Evolutionary conservation across 2,797 vertebrate genomes (phyloP), one percentile per base, ranked within the genome.

Genomic region (Sebastes taczanowskii): DNA sequence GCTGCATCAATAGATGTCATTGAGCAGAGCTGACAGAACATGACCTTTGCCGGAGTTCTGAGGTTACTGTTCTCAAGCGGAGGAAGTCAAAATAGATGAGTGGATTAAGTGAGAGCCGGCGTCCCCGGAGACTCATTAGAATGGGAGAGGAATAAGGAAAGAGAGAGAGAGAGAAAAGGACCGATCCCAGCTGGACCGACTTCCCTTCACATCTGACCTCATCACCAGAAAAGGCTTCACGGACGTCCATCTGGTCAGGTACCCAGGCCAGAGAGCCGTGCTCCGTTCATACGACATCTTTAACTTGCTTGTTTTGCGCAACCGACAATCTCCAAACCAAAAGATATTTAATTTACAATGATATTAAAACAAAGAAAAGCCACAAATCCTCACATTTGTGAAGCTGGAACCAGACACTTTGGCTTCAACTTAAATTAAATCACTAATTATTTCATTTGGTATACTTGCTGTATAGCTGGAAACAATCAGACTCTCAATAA

Each of bases 21-120:
- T 86, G 87, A 90, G 68, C 83, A 84, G 78, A 88, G 79, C 85
- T 84, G 85, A 88, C 87, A 91, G 86, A 92, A 88, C 88, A 75
- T 80, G 81, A 93, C 91, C 90, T 92, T 92, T 88, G 81, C 73
- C 58, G 72, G 88, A 88, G 78, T 86, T 93, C 91, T 93, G 92
- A 93, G 89, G 93, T 92, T 88, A 88, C 90, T 85, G 86, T 91
- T 93, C 89, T 86, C 80, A 82, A 85, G 89, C 80, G 91, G 94
- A 95, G 95, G 96, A 95, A 97, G 97, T 95, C 96, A 95, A 96
- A 96, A 97, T 95, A 97, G 97, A 97, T 96, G 95, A 98, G 92
- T 94, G 87, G 95, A 94, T 93, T 94, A 92, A 95, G 95, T 93
- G 92, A 96, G 96, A 97, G 96, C 95, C 94, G 86, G 94, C 93